phyloP scores from a whole-genome alignment of 2,113 vertebrate species.

The Paraplagusia blochii region DNA sequence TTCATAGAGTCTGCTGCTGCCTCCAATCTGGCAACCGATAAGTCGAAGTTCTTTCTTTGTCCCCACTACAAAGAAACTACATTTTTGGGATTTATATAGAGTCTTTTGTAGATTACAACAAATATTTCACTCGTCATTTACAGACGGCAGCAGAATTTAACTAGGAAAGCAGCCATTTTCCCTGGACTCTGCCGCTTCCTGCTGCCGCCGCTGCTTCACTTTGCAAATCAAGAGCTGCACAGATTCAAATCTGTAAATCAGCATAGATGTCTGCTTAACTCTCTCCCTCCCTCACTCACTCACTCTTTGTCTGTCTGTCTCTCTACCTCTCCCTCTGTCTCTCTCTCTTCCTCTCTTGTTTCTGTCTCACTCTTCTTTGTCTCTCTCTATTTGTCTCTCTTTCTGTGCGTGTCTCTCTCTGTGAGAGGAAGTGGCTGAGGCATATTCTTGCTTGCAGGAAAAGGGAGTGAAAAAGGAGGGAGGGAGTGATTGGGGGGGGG shows the following conservation, averaged over 20 bases:
- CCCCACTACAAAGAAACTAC: too few relatives aligned
- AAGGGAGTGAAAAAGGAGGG: conserved; percentile 59
- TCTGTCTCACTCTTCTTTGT: too few relatives aligned
- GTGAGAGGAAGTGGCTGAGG: conserved; percentile 84
- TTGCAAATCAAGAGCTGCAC: conserved; percentile 6
- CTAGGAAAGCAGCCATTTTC: conserved; percentile 44
- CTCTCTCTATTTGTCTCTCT: conserved; percentile 29
- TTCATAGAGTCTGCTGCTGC: too few relatives aligned
- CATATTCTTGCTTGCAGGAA: conserved; percentile 74
- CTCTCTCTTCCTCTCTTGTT: conserved; percentile 38
- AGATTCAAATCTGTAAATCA: conserved; percentile 38
- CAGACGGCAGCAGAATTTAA: conserved; percentile 9
- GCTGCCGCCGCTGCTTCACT: too few relatives aligned
- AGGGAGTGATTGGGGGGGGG: conserved; percentile 33
- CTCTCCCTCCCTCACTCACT: conserved; percentile 50
- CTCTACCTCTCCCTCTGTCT: too few relatives aligned
- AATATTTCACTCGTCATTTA: background rate
- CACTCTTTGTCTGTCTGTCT: conserved; percentile 19
- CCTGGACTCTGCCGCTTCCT: background rate
- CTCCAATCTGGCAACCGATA: too few relatives aligned
- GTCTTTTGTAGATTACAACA: too few relatives aligned
- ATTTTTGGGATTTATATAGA: too few relatives aligned
- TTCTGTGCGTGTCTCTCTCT: conserved; percentile 40
- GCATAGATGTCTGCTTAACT: conserved; percentile 32
- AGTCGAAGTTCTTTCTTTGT: too few relatives aligned